Conservation (phyloP, 2,888 invertebrate genomes). For the Masnerella sp. region DNA sequence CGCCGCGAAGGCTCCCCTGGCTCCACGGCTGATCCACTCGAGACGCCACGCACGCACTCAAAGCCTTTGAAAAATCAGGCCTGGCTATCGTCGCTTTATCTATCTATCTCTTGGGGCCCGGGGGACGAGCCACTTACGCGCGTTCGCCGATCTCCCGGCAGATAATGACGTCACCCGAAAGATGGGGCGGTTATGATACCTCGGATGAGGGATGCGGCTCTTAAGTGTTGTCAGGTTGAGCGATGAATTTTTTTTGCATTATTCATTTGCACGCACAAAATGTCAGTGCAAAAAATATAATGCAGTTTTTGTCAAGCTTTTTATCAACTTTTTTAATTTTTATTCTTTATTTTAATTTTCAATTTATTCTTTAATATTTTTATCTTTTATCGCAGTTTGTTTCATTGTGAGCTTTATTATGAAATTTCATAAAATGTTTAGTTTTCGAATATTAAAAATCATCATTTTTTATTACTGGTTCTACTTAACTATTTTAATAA, state of each 20-base stretch:
- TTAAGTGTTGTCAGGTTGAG: conserved; percentile 27
- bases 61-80: conserved; percentile 54
- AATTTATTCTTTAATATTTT: too few relatives aligned
- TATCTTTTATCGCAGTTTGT: too few relatives aligned
- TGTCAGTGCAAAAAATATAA: too few relatives aligned
- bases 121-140: conserved; percentile 68
- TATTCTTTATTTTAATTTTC: too few relatives aligned
- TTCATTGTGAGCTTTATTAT: too few relatives aligned
- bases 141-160: conserved; percentile 64
- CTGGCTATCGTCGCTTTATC: conserved; percentile 46
- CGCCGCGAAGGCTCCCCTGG: conserved; percentile 41
- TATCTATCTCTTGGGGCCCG: conserved; percentile 50
- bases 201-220: conserved; percentile 26
- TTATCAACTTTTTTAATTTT: too few relatives aligned
- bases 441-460: too few relatives aligned
- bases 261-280: too few relatives aligned
- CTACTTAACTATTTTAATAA: too few relatives aligned
- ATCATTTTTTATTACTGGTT: too few relatives aligned
- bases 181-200: conserved; percentile 60
- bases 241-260: conserved; percentile 15
- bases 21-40: conserved; percentile 53
- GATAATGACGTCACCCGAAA: conserved; percentile 59
- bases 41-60: conserved; percentile 39
- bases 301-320: background rate
- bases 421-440: too few relatives aligned